Evolutionary conservation across 2,113 vertebrate species (phyloP).

Genomic region (Notechis scutatus): DNA sequence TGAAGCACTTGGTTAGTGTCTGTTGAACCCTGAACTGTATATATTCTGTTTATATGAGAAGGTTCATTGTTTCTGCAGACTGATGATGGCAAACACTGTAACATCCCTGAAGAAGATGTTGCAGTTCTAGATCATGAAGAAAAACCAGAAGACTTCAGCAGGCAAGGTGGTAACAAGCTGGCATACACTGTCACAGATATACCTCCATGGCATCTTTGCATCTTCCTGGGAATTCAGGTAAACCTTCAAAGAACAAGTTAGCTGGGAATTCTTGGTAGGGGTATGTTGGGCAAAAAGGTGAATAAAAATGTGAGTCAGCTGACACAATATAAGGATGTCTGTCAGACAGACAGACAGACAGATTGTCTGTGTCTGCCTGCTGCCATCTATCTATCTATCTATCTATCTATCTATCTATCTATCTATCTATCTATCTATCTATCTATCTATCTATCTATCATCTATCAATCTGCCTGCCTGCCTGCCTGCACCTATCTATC

Average conservation of each 20-base stretch:
- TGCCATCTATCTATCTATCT: too few relatives aligned
- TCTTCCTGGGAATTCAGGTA: constrained; percentile 91
- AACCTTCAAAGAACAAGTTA: background rate
- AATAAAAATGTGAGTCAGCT: background rate
- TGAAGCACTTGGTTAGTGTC: background rate
- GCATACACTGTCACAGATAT: constrained; percentile 80
- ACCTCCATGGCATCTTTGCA: constrained; percentile 92
- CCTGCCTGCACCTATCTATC: too few relatives aligned
- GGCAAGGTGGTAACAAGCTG: constrained; percentile 58
- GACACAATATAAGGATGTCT: background rate
- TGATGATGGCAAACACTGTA: constrained; percentile 45
- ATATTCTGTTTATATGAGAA: constrained; percentile 1
- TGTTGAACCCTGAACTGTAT: background rate
- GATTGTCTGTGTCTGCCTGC: background rate
- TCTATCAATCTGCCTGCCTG: too few relatives aligned
- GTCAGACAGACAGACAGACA: background rate
- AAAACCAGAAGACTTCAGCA: background rate
- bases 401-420: too few relatives aligned
- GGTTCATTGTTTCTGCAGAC: constrained; percentile 40
- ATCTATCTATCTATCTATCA: too few relatives aligned
- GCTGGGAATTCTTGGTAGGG: background rate
- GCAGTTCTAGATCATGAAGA: background rate
- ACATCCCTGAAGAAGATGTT: background rate
- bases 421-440: too few relatives aligned
- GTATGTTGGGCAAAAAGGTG: background rate